Evolutionary conservation across 2,797 vertebrate species (phyloP).

Genomic region (Naso thynnoides): DNA sequence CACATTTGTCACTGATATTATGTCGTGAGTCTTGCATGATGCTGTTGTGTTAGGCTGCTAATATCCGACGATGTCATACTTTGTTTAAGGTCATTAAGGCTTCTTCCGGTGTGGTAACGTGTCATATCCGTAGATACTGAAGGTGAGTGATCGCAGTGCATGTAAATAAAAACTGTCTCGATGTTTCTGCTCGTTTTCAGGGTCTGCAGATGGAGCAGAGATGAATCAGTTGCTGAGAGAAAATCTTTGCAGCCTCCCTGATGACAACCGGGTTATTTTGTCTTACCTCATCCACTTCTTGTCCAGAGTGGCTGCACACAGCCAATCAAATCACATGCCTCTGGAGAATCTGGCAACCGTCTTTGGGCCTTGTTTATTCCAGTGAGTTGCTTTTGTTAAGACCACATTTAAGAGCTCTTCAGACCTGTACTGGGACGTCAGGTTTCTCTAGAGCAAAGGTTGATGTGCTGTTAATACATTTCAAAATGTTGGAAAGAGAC

Average conservation of each 20-base stretch:
- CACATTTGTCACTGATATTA: neutral
- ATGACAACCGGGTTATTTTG: constrained; percentile 78
- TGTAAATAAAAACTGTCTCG: constrained; percentile 13
- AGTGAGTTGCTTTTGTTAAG: constrained; percentile 74
- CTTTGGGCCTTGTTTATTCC: constrained; percentile 88
- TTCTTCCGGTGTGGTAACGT: neutral
- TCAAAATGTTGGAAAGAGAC: neutral
- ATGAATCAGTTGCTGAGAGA: constrained; percentile 74
- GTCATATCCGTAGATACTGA: neutral
- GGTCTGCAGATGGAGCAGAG: constrained; percentile 44
- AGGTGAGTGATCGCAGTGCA: neutral
- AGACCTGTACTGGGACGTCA: constrained; percentile 3
- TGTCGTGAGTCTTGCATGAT: no score
- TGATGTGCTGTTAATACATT: neutral
- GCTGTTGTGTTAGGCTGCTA: neutral
- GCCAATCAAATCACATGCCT: constrained; percentile 87
- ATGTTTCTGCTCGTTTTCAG: constrained; percentile 53
- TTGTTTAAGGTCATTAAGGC: neutral
- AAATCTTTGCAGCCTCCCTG: constrained; percentile 78
- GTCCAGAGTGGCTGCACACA: constrained; percentile 80
- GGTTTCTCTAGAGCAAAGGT: neutral
- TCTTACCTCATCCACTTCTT: constrained; percentile 87
- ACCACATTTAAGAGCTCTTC: constrained; percentile 27
- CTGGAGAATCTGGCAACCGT: constrained; percentile 86
- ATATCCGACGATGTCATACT: neutral